A percentile compares a stretch with the other conserved stretches of the same genome.
phyloP scores from a whole-genome alignment of 2,797 vertebrate genomes.

The Myiothlypis coronata region DNA sequence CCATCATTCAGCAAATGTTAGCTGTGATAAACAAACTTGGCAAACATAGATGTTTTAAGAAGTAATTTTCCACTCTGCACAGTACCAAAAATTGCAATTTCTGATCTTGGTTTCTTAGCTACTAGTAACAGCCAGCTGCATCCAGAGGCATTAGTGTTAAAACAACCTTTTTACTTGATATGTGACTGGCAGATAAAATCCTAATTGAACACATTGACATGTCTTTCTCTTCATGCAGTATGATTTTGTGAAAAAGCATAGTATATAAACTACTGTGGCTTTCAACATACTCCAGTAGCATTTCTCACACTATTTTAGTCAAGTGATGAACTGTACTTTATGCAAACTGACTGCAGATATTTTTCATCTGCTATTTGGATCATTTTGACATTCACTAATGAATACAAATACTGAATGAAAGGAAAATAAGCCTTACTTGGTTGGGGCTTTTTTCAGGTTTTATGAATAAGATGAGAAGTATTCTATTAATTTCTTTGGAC shows the following conservation, averaged over 20 bases:
- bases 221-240: not conserved
- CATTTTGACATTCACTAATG: not conserved
- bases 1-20: not conserved
- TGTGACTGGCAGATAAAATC: not conserved
- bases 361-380: not conserved
- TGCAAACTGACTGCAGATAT: not conserved
- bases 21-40: not conserved
- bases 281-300: not conserved
- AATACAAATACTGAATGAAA: not conserved
- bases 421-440: not conserved
- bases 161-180: not conserved
- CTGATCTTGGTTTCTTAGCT: not conserved
- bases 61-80: not conserved
- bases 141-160: not conserved
- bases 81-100: not conserved
- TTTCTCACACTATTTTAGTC: not conserved
- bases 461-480: not conserved
- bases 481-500: not conserved
- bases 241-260: not conserved
- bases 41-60: not conserved
- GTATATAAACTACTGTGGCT: not conserved
- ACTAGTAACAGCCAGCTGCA: not conserved
- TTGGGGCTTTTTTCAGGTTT: not conserved
- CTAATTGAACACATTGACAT: not conserved
- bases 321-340: not conserved